Evolutionary conservation across 2,113 vertebrate genomes (phyloP).

Genomic region (Sorex fumeus): DNA sequence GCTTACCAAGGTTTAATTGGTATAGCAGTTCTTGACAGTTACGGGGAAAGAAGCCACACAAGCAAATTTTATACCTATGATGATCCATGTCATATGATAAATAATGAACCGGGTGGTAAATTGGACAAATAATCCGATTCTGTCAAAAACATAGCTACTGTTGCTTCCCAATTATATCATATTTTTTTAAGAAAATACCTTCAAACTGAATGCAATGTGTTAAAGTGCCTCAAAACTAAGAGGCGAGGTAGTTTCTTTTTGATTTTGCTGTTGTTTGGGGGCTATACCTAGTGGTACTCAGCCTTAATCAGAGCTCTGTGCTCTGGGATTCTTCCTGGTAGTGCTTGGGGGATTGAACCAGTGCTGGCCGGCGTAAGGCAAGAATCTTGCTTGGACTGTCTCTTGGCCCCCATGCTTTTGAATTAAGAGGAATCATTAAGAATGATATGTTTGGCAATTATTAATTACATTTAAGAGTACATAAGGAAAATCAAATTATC

Average conservation of each 20-base stretch:
- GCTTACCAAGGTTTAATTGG: constrained; percentile 17
- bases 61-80: not conserved
- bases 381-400: not conserved
- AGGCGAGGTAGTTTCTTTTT: not conserved
- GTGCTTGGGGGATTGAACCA: too few relatives aligned
- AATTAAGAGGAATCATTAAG: not conserved
- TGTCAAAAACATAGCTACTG: not conserved
- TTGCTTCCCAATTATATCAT: too few relatives aligned
- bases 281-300: too few relatives aligned
- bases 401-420: not conserved
- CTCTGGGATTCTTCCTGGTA: too few relatives aligned
- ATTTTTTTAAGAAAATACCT: not conserved
- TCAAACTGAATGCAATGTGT: not conserved
- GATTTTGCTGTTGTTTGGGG: too few relatives aligned
- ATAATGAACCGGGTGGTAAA: not conserved
- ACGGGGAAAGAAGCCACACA: not conserved
- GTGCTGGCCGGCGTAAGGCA: too few relatives aligned
- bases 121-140: not conserved
- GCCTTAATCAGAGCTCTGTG: too few relatives aligned
- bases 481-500: not conserved
- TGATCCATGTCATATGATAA: not conserved
- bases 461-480: not conserved
- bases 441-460: not conserved
- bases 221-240: not conserved
- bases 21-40: constrained; percentile 30